Percentiles rank a stretch among this genome's conserved stretches.
These are phyloP conservation scores for Bovichtus variegatus DNA, from an alignment of 2,797 vertebrate species.

Conservation along the genomic window DNA sequence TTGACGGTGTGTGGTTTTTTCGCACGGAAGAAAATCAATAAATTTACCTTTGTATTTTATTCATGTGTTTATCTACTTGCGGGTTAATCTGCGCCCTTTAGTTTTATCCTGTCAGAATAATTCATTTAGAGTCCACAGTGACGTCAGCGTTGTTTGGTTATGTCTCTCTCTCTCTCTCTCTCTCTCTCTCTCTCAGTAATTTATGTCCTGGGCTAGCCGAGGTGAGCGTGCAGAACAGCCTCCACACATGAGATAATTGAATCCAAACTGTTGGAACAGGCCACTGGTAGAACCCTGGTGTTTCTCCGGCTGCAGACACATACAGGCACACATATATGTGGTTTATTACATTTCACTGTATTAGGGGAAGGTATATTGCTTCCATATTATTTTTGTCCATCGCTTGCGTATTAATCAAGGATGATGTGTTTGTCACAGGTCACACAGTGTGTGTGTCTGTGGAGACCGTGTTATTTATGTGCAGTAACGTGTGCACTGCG, in stretches of 20 bases:
- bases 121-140: constrained; percentile 39
- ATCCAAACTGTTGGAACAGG: constrained; percentile 22
- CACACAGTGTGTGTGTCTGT: constrained; percentile 1
- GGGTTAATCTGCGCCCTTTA: background rate
- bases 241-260: constrained; percentile 30
- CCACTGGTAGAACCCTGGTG: constrained; percentile 8
- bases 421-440: background rate
- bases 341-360: constrained; percentile 16
- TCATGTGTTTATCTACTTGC: constrained; percentile 10
- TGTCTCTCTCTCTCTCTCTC: constrained; percentile 1
- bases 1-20: background rate
- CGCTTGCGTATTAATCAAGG: constrained; percentile 8
- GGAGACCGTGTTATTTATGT: constrained; percentile 33
- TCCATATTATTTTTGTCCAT: constrained; percentile 5
- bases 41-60: constrained; percentile 15
- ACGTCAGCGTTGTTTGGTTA: constrained; percentile 23
- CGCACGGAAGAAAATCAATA: constrained; percentile 14
- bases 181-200: constrained; percentile 18
- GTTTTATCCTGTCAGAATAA: constrained; percentile 33
- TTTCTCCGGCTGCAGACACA: constrained; percentile 10
- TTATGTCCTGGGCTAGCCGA: constrained; percentile 30
- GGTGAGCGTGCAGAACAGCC: constrained; percentile 17
- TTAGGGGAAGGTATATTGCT: background rate
- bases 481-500: background rate
- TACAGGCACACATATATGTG: background rate